Evolutionary conservation across 2,797 vertebrate genomes (phyloP).

Genomic region (Remorina albescens): DNA sequence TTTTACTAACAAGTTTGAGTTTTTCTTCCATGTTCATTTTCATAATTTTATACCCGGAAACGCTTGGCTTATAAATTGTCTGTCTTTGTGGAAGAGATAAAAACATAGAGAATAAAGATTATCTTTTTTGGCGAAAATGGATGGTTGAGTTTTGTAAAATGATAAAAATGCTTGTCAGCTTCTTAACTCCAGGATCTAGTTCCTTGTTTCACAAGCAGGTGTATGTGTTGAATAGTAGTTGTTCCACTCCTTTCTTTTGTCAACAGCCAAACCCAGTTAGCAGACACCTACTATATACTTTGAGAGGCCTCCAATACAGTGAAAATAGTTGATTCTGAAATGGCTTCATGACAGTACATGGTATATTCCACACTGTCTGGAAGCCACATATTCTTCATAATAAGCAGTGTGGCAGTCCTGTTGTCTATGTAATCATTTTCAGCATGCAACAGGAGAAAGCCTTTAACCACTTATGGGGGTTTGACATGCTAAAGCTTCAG

Average conservation of each 20-base stretch:
- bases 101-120: background rate
- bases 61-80: background rate
- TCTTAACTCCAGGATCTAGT: slow-evolving; percentile 11
- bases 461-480: background rate
- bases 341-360: slow-evolving; percentile 4
- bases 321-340: slow-evolving; percentile 2
- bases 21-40: background rate
- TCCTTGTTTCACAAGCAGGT: slow-evolving; percentile 27
- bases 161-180: background rate
- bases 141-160: background rate
- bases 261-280: slow-evolving; percentile 61
- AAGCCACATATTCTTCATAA: too few relatives aligned
- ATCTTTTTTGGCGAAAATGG: background rate
- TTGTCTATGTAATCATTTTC: background rate
- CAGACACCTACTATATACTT: slow-evolving; percentile 9
- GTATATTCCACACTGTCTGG: too few relatives aligned
- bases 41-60: background rate
- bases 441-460: background rate
- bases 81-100: background rate
- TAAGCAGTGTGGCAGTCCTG: background rate
- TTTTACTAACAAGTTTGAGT: background rate
- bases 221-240: slow-evolving; percentile 1
- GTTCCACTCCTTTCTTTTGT: slow-evolving; percentile 48
- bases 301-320: slow-evolving; percentile 37
- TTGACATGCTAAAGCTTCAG: slow-evolving; percentile 26